Base-by-base conservation (phyloP, 2,113 vertebrate genomes). In the Stomatorhinus ivindoensis region DNA sequence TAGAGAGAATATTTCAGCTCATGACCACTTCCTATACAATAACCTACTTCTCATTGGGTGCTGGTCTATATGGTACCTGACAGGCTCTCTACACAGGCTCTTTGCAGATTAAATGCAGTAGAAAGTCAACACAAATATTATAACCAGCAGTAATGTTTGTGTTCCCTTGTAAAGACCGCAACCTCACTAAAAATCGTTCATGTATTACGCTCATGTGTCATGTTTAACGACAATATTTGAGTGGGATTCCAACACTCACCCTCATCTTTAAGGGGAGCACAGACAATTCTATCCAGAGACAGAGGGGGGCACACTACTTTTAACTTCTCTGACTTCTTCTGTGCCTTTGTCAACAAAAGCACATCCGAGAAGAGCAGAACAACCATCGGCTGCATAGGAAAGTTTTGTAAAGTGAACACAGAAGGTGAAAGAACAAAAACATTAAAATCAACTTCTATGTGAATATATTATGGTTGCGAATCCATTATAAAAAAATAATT, bases 281-380 rank as follows among this genome's bases (percentile, higher is more conserved):
- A 97, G 31, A 91, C 91, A 0, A 94, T 95, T 92, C 94, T 96
- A 91, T 97, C 96, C 61, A 97, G 92, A 90, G 95, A 92, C 90
- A 97, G 91, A 2, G 97, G 97, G 53, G 97, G 95, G 0, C 95
- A 96, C 58, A 96, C 94, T 50, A 97, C 94, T 91, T 96, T 97
- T 91, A 95, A 95, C 58, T 92, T 94, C 89, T 96, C 96, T 0
- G 91, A 92, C 93, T 95, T 97, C 92, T 96, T 97, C n/a, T 94
- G 96, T 35, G 92, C 91, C 94, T 97, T 97, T 87, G 97, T 96
- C 89, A 97, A 90, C 58, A 97, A 94, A 46, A 97, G 93, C 24
- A 96, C 94, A 4, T 97, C 97, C 0, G 96, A 96, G 94, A 97
- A 97, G 46, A 97, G 95, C 87, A 97, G 95, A 76, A 95, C 94